These are phyloP conservation scores for Eremobia ochroleuca DNA, from an alignment of 2,888 invertebrate genomes.

Conservation along the genomic window DNA sequence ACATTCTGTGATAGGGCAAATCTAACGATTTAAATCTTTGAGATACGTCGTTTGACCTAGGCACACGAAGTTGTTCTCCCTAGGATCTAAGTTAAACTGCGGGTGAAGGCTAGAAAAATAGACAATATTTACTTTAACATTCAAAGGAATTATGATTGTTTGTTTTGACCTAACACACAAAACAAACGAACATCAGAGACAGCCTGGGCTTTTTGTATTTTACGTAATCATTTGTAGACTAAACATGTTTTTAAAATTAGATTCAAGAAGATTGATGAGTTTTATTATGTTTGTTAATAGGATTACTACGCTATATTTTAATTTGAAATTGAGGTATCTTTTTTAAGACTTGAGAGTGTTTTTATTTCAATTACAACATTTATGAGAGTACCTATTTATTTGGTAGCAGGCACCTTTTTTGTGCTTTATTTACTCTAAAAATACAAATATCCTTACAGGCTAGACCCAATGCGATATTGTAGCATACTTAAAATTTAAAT, in stretches of 20 bases:
- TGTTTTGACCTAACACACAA: neutral
- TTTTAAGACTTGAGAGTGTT: neutral
- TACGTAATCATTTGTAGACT: neutral
- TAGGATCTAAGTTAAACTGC: no score
- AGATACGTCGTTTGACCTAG: neutral
- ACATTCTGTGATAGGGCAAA: no score
- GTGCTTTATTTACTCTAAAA: no score
- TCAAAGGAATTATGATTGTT: neutral
- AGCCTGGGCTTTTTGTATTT: neutral
- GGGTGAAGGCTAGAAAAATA: no score
- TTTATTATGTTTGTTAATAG: slow-evolving; percentile 2
- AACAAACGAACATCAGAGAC: no score
- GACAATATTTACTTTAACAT: no score
- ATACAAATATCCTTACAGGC: no score
- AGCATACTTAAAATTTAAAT: no score
- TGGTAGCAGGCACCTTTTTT: neutral
- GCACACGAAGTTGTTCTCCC: neutral
- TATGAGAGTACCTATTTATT: neutral
- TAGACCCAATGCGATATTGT: no score
- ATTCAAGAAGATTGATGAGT: slow-evolving; percentile 11
- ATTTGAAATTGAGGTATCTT: neutral
- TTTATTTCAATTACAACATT: slow-evolving; percentile 1
- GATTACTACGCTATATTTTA: neutral
- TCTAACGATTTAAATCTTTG: neutral
- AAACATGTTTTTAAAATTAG: slow-evolving; percentile 10